Percentiles rank a stretch among this genome's conserved stretches.
phyloP scores from a whole-genome alignment of 2,888 invertebrate genomes.

The Hydraecia micacea region DNA sequence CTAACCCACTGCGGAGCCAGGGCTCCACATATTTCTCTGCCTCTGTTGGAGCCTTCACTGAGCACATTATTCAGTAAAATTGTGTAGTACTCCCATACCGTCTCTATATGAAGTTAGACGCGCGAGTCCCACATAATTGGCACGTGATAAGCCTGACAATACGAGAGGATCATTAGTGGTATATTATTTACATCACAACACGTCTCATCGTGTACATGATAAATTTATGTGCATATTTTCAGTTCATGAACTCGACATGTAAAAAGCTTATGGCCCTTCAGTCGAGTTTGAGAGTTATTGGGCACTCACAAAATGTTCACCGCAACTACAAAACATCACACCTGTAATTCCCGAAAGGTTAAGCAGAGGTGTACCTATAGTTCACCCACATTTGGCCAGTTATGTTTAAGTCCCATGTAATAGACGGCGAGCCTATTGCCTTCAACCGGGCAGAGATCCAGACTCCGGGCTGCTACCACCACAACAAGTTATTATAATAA shows the following conservation, averaged over 20 bases:
- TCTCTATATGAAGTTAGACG: constrained; percentile 31
- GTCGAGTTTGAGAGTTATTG: not conserved
- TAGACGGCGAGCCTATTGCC: not conserved
- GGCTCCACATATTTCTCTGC: no score
- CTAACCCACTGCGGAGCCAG: not conserved
- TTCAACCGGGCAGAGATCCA: not conserved
- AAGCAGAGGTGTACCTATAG: not conserved
- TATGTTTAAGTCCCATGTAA: not conserved
- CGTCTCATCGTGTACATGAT: constrained; percentile 9
- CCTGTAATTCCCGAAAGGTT: not conserved
- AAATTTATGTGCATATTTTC: constrained; percentile 2
- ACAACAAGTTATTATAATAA: not conserved
- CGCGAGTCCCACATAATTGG: constrained; percentile 43
- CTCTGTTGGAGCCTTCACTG: not conserved
- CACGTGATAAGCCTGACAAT: constrained; percentile 49
- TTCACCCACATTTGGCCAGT: not conserved
- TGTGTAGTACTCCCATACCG: constrained; percentile 4
- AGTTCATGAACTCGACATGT: constrained; percentile 20
- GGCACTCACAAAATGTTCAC: not conserved
- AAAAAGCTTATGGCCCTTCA: not conserved
- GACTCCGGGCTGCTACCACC: not conserved
- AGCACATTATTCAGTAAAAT: constrained; percentile 14
- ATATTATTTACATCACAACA: constrained; percentile 44
- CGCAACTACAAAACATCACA: not conserved
- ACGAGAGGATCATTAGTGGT: constrained; percentile 43